Conservation (phyloP, 2,888 invertebrate genomes). For the Trachelus troglodyta region DNA sequence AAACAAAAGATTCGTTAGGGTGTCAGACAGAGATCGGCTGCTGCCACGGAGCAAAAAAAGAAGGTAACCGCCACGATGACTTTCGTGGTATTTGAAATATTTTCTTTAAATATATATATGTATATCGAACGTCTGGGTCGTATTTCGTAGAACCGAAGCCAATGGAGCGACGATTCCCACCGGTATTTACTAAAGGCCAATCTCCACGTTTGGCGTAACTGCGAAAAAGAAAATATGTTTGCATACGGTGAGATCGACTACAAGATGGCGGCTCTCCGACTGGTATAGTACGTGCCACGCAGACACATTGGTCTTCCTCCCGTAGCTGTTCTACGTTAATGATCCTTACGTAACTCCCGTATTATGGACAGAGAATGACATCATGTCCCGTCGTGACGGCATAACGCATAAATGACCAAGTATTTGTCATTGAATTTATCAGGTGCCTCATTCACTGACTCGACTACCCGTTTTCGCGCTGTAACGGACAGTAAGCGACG, state of each 20-base stretch:
- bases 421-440: background rate
- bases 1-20: background rate
- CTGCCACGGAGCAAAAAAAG: constrained; percentile 28
- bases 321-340: background rate
- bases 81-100: background rate
- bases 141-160: background rate
- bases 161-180: background rate
- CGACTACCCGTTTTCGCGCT: background rate
- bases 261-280: constrained; percentile 11
- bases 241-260: constrained; percentile 16
- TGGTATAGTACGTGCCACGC: background rate
- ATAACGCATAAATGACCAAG: background rate
- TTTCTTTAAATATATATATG: background rate
- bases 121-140: background rate
- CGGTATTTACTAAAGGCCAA: background rate
- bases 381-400: background rate
- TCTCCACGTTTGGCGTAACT: background rate
- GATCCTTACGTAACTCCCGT: background rate
- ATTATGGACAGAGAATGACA: background rate
- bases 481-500: background rate
- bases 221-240: background rate
- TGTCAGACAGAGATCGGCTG: background rate
- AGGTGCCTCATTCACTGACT: background rate
- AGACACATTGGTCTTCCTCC: background rate
- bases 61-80: constrained; percentile 15